Evolutionary conservation across 1,140 invertebrate species (phyloP).

Genomic region (Brachionus paranguensis): DNA sequence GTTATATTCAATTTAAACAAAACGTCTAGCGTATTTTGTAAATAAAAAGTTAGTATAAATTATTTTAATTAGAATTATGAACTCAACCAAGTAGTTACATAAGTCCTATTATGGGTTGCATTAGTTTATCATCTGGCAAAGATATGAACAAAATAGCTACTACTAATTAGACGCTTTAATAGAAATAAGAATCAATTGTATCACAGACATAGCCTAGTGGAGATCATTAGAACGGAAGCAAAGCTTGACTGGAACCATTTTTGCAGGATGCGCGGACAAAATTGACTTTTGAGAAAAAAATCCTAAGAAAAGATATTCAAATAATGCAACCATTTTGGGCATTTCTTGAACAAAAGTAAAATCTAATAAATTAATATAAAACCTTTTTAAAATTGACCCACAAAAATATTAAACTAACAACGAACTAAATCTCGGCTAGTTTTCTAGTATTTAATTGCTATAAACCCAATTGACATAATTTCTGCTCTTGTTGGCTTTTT

Average conservation of each 20-base stretch:
- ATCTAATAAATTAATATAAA: constrained; percentile 25
- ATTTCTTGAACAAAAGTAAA: background rate
- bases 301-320: background rate
- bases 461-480: constrained; percentile 34
- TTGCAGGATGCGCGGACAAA: too few relatives aligned
- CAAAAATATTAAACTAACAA: constrained; percentile 2
- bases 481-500: background rate
- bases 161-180: too few relatives aligned
- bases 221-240: too few relatives aligned
- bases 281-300: background rate
- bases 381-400: constrained; percentile 13
- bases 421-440: background rate
- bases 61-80: background rate
- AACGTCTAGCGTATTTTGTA: background rate
- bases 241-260: too few relatives aligned
- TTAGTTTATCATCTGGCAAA: background rate
- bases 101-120: background rate
- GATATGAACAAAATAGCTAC: background rate
- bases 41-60: background rate
- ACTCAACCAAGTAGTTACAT: background rate
- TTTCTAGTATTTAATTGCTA: constrained; percentile 11
- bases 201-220: too few relatives aligned
- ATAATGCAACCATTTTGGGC: background rate
- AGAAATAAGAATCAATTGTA: background rate
- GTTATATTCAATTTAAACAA: background rate